phyloP scores from a whole-genome alignment of 2,888 invertebrate genomes.

The Peribatodes rhomboidaria region DNA sequence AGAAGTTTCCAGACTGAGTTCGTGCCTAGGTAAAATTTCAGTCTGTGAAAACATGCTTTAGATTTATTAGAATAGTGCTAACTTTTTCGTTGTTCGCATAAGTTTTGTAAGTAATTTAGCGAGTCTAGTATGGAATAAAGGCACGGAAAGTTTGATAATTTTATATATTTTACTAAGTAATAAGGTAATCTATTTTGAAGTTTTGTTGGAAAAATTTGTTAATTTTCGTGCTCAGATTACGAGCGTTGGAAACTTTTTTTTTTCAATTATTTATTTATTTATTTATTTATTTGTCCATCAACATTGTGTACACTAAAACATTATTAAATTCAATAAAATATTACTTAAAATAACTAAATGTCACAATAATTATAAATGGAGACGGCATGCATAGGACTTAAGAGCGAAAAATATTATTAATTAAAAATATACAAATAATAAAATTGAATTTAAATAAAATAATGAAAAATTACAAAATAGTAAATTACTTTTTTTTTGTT shows the following conservation, averaged over 20 bases:
- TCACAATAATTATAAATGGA: too few species aligned
- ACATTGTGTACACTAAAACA: too few species aligned
- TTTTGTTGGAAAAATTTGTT: slow-evolving; percentile 28
- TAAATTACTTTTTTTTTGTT: neutral
- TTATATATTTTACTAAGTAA: slow-evolving; percentile 38
- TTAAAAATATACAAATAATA: too few species aligned
- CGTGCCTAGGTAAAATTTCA: slow-evolving; percentile 10
- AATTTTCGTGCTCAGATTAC: slow-evolving; percentile 25
- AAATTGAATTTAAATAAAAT: too few species aligned
- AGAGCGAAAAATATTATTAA: too few species aligned
- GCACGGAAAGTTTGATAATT: slow-evolving; percentile 40
- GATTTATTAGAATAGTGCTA: slow-evolving; percentile 25
- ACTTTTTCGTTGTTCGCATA: slow-evolving; percentile 18
- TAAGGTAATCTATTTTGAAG: slow-evolving; percentile 26
- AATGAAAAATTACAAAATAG: too few species aligned
- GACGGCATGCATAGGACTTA: too few species aligned
- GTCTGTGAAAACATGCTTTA: slow-evolving; percentile 14
- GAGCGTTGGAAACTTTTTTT: neutral
- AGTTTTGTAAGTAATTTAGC: slow-evolving; percentile 42
- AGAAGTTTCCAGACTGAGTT: neutral
- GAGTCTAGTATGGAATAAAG: slow-evolving; percentile 38
- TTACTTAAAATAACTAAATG: too few species aligned
- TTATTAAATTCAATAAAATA: too few species aligned
- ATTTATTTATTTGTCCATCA: too few species aligned
- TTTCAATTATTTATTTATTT: neutral